These are phyloP conservation scores for Ornithoptera alexandrae DNA, from an alignment of 2,888 invertebrate species.

Conservation along the genomic window DNA sequence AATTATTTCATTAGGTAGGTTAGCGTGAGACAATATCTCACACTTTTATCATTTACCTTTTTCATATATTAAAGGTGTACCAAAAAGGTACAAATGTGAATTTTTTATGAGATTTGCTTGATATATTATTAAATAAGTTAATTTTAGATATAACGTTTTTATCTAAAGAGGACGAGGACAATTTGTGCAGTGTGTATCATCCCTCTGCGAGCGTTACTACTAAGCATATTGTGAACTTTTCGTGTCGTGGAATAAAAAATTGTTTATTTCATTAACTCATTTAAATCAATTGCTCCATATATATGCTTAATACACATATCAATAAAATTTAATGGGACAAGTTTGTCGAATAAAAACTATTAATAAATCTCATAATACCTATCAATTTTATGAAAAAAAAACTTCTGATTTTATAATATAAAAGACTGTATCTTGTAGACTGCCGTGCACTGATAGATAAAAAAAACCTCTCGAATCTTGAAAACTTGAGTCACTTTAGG, in stretches of 20 bases:
- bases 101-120: not conserved
- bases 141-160: too few species aligned
- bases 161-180: too few species aligned
- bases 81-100: not conserved
- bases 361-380: not conserved
- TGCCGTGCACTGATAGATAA: slow-evolving; percentile 3
- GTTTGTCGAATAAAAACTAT: not conserved
- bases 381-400: not conserved
- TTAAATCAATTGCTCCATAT: not conserved
- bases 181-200: too few species aligned
- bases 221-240: too few species aligned
- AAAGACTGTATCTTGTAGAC: slow-evolving; percentile 20
- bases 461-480: not conserved
- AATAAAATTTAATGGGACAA: not conserved
- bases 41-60: not conserved
- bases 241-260: too few species aligned
- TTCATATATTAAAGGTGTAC: not conserved
- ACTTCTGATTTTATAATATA: not conserved
- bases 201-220: too few species aligned
- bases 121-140: not conserved
- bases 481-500: not conserved
- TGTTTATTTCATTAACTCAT: not conserved
- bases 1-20: slow-evolving; percentile 7
- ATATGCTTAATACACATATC: not conserved
- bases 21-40: not conserved